A percentile compares a stretch with the other conserved stretches of the same genome.
phyloP scores from a whole-genome alignment of 2,113 vertebrate species.

The Muntiacus reevesi region DNA sequence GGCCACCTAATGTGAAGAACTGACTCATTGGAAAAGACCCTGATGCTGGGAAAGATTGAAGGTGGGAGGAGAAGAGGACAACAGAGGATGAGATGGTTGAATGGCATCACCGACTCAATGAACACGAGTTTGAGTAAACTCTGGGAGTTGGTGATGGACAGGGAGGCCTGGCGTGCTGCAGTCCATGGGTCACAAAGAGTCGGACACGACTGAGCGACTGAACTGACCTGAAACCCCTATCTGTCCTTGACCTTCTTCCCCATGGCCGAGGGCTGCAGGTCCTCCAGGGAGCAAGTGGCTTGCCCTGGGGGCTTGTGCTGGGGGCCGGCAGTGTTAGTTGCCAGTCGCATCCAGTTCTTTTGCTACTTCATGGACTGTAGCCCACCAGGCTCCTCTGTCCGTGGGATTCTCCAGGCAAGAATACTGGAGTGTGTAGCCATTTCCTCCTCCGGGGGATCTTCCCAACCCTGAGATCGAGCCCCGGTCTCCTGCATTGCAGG shows the following conservation, averaged over 20 bases:
- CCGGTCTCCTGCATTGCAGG: not conserved
- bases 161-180: not conserved
- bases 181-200: not conserved
- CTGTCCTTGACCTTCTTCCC: not conserved
- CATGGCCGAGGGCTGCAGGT: not conserved
- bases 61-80: not conserved
- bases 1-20: not conserved
- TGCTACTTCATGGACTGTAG: not conserved
- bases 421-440: not conserved
- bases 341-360: not conserved
- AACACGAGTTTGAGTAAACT: not conserved
- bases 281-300: not conserved
- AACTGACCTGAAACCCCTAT: not conserved
- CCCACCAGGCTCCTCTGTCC: not conserved
- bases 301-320: not conserved
- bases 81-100: not conserved
- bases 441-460: not conserved
- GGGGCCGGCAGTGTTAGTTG: not conserved
- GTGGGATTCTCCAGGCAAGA: not conserved
- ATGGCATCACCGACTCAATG: not conserved
- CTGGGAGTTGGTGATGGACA: not conserved
- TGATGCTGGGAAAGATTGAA: not conserved
- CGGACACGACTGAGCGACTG: accelerated
- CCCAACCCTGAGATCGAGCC: not conserved
- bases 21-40: not conserved